A percentile compares a stretch with the other conserved stretches of the same genome.
phyloP scores from a whole-genome alignment of 2,113 vertebrate species.

The Regulus satrapa region DNA sequence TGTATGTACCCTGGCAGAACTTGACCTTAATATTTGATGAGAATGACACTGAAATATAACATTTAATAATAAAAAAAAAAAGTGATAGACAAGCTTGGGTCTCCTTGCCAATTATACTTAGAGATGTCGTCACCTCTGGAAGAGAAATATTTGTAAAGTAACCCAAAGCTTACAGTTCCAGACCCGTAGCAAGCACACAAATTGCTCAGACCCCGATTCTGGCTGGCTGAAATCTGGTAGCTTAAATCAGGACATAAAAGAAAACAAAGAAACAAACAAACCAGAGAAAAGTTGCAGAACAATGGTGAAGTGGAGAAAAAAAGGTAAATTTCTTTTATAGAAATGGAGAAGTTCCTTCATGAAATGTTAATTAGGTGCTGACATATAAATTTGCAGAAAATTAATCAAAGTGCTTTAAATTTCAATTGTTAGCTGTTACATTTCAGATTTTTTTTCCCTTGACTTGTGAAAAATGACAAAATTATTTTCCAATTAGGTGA shows the following conservation, averaged over 20 bases:
- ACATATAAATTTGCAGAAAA: neutral
- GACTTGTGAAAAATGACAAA: neutral
- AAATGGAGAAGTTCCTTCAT: neutral
- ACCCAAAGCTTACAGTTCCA: neutral
- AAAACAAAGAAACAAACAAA: neutral
- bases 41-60: neutral
- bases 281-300: neutral
- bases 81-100: neutral
- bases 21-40: neutral
- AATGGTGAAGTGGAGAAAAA: neutral
- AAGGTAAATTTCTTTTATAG: neutral
- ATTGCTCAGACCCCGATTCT: neutral
- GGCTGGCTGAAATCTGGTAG: neutral
- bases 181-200: neutral
- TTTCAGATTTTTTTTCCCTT: neutral
- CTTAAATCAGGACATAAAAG: neutral
- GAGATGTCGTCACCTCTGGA: neutral
- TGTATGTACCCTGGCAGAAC: neutral
- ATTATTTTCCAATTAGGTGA: neutral
- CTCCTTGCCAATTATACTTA: neutral
- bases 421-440: neutral
- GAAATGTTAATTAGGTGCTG: neutral
- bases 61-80: neutral
- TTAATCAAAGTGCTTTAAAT: neutral
- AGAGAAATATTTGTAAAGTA: neutral